Conservation (phyloP, 2,113 vertebrate species). For the Ranitomeya imitator region DNA sequence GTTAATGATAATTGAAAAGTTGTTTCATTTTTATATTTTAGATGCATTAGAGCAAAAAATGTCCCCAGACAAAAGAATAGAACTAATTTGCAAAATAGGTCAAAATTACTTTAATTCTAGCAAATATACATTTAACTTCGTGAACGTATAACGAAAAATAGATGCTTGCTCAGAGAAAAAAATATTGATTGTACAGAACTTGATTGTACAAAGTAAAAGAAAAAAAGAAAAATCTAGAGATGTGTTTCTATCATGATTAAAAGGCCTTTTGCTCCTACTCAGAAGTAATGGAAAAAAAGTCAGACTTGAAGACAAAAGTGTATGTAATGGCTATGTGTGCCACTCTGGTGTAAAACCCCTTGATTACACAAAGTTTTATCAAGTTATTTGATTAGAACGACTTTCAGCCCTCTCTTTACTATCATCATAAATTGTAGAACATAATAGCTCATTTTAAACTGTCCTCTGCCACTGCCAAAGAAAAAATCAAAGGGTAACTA, state of each 20-base stretch:
- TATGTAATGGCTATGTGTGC: slow-evolving; percentile 35
- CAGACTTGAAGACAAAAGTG: slow-evolving; percentile 34
- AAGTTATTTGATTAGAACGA: slow-evolving; percentile 54
- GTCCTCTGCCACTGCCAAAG: background rate
- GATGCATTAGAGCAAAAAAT: background rate
- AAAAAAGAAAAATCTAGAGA: slow-evolving; percentile 36
- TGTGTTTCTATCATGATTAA: slow-evolving; percentile 45
- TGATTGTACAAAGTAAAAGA: slow-evolving; percentile 41
- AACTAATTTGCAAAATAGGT: background rate
- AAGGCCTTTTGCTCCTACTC: slow-evolving; percentile 38
- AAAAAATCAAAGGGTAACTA: slow-evolving; percentile 20
- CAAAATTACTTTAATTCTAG: slow-evolving; percentile 2
- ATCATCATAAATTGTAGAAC: slow-evolving; percentile 9
- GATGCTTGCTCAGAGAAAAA: slow-evolving; percentile 18
- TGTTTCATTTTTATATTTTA: background rate
- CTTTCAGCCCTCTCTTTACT: slow-evolving; percentile 33
- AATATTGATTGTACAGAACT: slow-evolving; percentile 49
- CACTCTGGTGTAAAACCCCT: slow-evolving; percentile 35
- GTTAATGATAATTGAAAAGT: background rate
- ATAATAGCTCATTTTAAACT: slow-evolving; percentile 17
- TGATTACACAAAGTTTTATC: slow-evolving; percentile 55
- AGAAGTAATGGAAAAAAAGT: slow-evolving; percentile 39
- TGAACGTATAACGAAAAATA: background rate
- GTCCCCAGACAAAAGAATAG: background rate
- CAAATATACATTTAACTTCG: background rate